These are phyloP conservation scores for Drosophila merina DNA, from an alignment of 2,888 invertebrate species.

Conservation along the genomic window DNA sequence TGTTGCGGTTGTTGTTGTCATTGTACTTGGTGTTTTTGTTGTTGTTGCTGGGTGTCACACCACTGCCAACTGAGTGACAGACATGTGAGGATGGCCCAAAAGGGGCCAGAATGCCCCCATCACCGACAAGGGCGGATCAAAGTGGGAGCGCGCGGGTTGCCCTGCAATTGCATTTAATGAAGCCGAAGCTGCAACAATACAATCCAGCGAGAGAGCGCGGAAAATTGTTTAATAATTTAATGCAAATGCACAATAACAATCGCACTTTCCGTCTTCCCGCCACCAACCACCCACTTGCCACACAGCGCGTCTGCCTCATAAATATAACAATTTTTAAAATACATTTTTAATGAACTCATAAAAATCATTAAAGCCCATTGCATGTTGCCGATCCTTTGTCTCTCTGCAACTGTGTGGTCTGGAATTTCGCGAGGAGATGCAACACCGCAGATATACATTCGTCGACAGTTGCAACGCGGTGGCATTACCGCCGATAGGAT, in stretches of 20 bases:
- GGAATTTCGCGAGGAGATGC: conserved; percentile 10
- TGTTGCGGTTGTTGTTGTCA: conserved; percentile 8
- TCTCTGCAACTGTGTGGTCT: conserved; percentile 30
- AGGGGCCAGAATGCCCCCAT: conserved; percentile 10
- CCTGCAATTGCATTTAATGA: conserved; percentile 57
- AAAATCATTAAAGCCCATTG: conserved; percentile 58
- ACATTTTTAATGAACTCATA: conserved; percentile 69
- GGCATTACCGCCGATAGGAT: conserved; percentile 22
- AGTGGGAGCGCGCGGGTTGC: no score
- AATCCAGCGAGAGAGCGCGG: conserved; percentile 27
- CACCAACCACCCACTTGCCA: background rate
- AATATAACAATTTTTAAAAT: conserved; percentile 67
- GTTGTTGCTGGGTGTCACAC: conserved; percentile 15
- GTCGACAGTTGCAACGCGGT: conserved; percentile 41
- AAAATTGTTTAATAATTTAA: conserved; percentile 61
- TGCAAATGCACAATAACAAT: conserved; percentile 67
- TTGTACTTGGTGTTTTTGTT: conserved; percentile 17
- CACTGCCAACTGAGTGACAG: conserved; percentile 16
- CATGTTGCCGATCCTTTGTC: conserved; percentile 38
- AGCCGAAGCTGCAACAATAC: conserved; percentile 48
- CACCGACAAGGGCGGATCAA: background rate
- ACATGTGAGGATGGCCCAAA: conserved; percentile 39
- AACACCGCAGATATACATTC: conserved; percentile 13
- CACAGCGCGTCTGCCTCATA: conserved; percentile 28
- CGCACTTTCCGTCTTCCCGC: conserved; percentile 34